Conservation (phyloP, 2,113 vertebrate species). For the Gopherus flavomarginatus region DNA sequence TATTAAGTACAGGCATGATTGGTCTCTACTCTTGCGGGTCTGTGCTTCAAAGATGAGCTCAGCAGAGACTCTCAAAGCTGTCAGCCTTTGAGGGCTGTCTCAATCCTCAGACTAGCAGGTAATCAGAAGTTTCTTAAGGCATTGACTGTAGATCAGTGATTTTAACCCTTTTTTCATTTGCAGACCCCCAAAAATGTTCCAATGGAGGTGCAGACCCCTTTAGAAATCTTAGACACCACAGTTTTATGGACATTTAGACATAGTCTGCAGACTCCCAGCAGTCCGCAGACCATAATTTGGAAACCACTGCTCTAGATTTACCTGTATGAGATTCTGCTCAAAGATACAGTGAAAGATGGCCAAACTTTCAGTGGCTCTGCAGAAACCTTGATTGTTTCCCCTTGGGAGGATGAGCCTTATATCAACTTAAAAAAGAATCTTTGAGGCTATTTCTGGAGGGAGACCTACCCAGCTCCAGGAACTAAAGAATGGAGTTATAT, state of each 20-base stretch:
- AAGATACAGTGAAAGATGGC: not conserved
- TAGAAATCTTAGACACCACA: not conserved
- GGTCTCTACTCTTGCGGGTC: not conserved
- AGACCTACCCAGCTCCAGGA: not conserved
- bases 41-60: constrained; percentile 1
- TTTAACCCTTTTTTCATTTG: not conserved
- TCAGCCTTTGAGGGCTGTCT: not conserved
- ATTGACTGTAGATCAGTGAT: not conserved
- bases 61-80: constrained; percentile 25
- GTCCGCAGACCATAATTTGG: not conserved
- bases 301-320: not conserved
- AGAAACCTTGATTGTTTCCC: constrained; percentile 1
- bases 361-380: not conserved
- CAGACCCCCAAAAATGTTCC: not conserved
- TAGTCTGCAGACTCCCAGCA: not conserved
- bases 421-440: not conserved
- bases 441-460: not conserved
- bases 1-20: not conserved
- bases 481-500: not conserved
- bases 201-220: not conserved
- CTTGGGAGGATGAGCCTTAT: not conserved
- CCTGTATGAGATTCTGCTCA: constrained; percentile 27
- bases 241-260: not conserved
- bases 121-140: not conserved
- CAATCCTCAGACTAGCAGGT: constrained; percentile 1